Percentiles rank a stretch among this genome's conserved stretches.
phyloP scores from a whole-genome alignment of 1,140 invertebrate genomes.

The Drosophila neocordata region DNA sequence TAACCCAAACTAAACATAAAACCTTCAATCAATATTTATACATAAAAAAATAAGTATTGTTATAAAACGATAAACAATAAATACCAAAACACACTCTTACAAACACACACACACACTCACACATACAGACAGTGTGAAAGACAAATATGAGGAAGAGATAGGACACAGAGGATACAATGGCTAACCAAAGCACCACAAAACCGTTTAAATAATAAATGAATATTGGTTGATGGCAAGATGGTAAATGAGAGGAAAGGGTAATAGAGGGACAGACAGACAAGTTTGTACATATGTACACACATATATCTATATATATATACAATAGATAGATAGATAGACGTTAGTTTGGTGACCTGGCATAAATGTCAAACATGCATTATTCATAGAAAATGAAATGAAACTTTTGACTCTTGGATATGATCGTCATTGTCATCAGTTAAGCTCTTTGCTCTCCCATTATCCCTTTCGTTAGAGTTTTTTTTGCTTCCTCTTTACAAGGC shows the following conservation, averaged over 20 bases:
- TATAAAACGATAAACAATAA: conserved; percentile 53
- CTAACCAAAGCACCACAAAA: conserved; percentile 46
- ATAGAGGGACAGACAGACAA: not conserved
- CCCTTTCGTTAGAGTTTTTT: not conserved
- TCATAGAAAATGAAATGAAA: conserved; percentile 2
- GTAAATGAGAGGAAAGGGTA: not conserved
- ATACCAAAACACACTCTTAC: conserved; percentile 18
- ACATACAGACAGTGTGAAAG: conserved; percentile 30
- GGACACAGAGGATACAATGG: not conserved
- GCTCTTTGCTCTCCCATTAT: not conserved
- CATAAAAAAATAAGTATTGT: conserved; percentile 50
- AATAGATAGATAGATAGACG: not conserved
- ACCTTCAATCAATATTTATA: conserved; percentile 50
- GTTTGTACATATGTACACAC: not conserved
- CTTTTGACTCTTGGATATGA: conserved; percentile 3
- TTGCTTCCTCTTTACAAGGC: not conserved
- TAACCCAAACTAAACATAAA: not conserved
- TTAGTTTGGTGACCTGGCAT: conserved; percentile 5
- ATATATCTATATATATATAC: too few species aligned
- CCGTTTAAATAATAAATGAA: conserved; percentile 59
- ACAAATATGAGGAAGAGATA: conserved; percentile 23
- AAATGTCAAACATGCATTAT: conserved; percentile 4
- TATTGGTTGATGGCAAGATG: conserved; percentile 16
- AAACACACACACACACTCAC: not conserved
- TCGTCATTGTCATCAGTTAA: conserved; percentile 5